Conservation (phyloP, 2,113 vertebrate species). For the Anhinga anhinga region DNA sequence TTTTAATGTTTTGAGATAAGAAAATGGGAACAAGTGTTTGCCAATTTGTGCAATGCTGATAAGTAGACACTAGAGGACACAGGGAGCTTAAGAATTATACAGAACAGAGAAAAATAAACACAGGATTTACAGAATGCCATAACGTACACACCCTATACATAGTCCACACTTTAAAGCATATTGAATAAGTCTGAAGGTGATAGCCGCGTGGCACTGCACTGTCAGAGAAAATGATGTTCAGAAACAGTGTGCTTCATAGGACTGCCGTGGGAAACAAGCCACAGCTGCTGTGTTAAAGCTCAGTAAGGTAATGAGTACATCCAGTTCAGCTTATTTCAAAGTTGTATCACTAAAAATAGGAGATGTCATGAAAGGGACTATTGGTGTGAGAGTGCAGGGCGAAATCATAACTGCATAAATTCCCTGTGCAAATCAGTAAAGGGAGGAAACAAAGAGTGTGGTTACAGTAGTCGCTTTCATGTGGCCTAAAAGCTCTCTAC, state of each 20-base stretch:
- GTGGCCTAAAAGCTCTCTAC: not conserved
- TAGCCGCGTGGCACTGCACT: not conserved
- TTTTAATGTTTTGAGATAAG: not conserved
- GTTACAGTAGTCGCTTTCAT: not conserved
- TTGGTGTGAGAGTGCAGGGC: not conserved
- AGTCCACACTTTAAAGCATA: not conserved
- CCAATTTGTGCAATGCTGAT: not conserved
- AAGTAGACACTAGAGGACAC: constrained; percentile 2
- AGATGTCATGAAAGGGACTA: not conserved
- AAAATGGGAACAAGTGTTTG: not conserved
- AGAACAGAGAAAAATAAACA: not conserved
- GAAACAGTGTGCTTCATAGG: not conserved
- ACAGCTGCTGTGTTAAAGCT: not conserved
- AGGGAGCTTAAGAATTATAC: not conserved
- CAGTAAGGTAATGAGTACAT: not conserved
- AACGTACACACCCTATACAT: not conserved
- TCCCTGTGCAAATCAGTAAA: not conserved
- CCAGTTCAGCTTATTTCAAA: not conserved
- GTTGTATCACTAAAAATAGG: not conserved
- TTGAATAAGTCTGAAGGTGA: not conserved
- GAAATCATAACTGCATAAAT: not conserved
- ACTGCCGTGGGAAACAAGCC: not conserved
- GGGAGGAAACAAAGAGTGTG: not conserved
- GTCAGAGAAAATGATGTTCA: not conserved
- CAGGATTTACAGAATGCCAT: not conserved